Conservation (phyloP, 2,113 vertebrate species). For the Spermophilus dauricus region DNA sequence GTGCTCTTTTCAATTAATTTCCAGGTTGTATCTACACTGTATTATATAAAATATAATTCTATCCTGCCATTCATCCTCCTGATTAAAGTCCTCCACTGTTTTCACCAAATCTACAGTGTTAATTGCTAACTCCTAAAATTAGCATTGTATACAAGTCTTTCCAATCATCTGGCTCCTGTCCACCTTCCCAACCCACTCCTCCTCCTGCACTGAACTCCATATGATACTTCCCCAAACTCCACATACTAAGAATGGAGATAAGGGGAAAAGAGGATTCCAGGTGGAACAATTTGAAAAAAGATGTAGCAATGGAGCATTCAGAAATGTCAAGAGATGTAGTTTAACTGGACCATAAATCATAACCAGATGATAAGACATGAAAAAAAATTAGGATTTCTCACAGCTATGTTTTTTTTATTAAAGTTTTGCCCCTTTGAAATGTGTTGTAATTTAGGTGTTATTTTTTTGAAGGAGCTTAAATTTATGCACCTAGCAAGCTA, state of each 20-base stretch:
- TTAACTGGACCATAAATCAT: not conserved
- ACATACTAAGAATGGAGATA: not conserved
- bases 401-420: constrained; percentile 41
- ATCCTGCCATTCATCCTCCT: constrained; percentile 20
- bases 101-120: constrained; percentile 37
- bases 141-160: constrained; percentile 11
- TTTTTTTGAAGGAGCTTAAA: constrained; percentile 56
- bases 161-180: constrained; percentile 44
- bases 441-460: not conserved
- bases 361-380: not conserved
- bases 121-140: constrained; percentile 69
- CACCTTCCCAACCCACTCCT: not conserved
- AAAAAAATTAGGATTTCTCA: not conserved
- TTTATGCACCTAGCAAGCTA: not conserved
- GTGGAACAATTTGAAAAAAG: constrained; percentile 27
- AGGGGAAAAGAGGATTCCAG: not conserved
- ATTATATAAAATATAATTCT: constrained; percentile 51
- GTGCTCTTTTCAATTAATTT: constrained; percentile 28
- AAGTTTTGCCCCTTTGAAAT: constrained; percentile 6
- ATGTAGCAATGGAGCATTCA: not conserved
- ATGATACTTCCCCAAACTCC: not conserved
- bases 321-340: not conserved
- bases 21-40: not conserved
- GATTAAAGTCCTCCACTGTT: constrained; percentile 55
- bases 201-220: not conserved